Percentiles rank a stretch among this genome's conserved stretches.
Conservation (phyloP, 2,888 invertebrate species). For the Marasmarcha lunaedactyla region DNA sequence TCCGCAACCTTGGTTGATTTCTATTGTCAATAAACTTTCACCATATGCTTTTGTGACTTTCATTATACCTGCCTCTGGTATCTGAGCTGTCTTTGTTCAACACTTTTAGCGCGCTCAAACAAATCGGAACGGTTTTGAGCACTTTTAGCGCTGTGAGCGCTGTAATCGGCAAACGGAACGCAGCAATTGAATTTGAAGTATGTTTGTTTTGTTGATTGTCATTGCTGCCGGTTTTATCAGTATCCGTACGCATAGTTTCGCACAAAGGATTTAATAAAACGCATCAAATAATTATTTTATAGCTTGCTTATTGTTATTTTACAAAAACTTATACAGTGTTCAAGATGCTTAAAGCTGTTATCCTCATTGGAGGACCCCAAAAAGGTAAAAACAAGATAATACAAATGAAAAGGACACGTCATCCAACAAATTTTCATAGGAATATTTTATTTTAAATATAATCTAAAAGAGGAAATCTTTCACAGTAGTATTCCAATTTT, state of each 20-base stretch:
- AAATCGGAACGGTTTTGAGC: too few relatives aligned
- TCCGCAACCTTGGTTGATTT: too few relatives aligned
- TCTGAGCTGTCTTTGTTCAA: not conserved
- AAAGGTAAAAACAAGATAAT: too few relatives aligned
- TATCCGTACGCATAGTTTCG: not conserved
- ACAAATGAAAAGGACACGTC: conserved; percentile 5
- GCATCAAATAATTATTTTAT: not conserved
- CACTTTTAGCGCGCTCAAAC: not conserved
- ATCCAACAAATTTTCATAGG: conserved; percentile 33
- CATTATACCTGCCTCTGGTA: too few relatives aligned
- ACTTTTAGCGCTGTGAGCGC: too few relatives aligned
- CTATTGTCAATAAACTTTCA: too few relatives aligned
- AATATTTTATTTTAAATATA: not conserved
- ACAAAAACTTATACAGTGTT: too few relatives aligned
- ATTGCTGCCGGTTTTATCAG: not conserved
- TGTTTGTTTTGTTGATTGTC: not conserved
- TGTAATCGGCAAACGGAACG: not conserved
- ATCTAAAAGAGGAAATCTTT: too few relatives aligned
- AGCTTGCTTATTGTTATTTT: too few relatives aligned
- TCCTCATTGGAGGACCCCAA: conserved; percentile 93
- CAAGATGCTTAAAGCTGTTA: conserved; percentile 84
- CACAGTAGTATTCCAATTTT: too few relatives aligned
- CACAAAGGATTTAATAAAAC: not conserved
- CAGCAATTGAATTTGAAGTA: not conserved
- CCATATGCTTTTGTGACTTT: too few relatives aligned